phyloP scores from a whole-genome alignment of 2,797 vertebrate species.

The Alca torda region DNA sequence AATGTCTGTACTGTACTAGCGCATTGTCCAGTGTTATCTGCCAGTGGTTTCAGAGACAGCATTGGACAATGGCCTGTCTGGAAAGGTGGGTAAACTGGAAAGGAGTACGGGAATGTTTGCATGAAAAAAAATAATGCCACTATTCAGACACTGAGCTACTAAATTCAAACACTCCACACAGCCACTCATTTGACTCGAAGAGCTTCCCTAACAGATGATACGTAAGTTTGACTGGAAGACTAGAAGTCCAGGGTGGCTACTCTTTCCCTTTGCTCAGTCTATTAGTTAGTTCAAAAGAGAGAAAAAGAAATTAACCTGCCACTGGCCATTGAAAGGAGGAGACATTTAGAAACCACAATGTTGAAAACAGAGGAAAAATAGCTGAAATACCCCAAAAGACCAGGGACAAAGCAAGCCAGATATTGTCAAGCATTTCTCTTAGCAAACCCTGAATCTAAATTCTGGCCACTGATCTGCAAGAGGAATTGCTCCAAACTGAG shows the following conservation, averaged over 20 bases:
- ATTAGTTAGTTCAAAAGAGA: neutral
- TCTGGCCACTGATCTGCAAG: neutral
- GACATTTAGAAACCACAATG: neutral
- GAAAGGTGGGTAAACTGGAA: neutral
- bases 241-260: neutral
- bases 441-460: neutral
- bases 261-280: neutral
- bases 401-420: neutral
- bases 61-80: constrained; percentile 16
- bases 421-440: neutral
- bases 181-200: neutral
- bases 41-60: neutral
- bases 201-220: neutral
- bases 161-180: neutral
- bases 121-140: neutral
- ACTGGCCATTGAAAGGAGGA: neutral
- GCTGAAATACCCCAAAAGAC: neutral
- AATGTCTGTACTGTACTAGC: neutral
- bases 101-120: neutral
- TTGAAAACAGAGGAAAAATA: neutral
- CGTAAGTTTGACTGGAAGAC: neutral
- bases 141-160: neutral
- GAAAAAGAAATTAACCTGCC: neutral
- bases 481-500: neutral
- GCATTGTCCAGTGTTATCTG: constrained; percentile 1